Evolutionary conservation across 1,140 invertebrate species (phyloP).

Genomic region (Drosophila dunni): DNA sequence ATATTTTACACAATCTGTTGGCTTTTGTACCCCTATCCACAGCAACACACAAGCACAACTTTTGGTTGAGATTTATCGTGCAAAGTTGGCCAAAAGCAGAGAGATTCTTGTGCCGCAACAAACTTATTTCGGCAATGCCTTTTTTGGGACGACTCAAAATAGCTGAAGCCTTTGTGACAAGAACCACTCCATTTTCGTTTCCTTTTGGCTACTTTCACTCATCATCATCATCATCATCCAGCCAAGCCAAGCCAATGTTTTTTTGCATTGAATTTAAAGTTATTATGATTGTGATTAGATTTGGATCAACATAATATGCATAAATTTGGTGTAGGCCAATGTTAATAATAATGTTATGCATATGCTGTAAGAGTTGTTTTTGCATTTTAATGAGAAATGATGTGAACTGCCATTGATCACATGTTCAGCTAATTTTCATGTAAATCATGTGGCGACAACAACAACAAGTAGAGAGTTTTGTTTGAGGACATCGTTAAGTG

Average conservation of each 20-base stretch:
- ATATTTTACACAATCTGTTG: slow-evolving; percentile 77
- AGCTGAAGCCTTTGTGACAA: slow-evolving; percentile 47
- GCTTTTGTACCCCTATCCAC: background rate
- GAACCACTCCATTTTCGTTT: slow-evolving; percentile 21
- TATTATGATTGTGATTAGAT: slow-evolving; percentile 44
- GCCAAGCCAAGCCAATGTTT: slow-evolving; percentile 40
- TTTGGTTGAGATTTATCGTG: slow-evolving; percentile 74
- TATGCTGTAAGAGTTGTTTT: slow-evolving; percentile 67
- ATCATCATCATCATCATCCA: slow-evolving; percentile 2
- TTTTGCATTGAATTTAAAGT: slow-evolving; percentile 59
- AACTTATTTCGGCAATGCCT: slow-evolving; percentile 72
- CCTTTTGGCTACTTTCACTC: slow-evolving; percentile 34
- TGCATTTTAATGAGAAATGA: slow-evolving; percentile 70
- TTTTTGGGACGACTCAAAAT: slow-evolving; percentile 36
- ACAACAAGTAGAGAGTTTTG: slow-evolving; percentile 2
- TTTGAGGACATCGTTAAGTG: slow-evolving; percentile 16
- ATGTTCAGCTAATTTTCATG: slow-evolving; percentile 70
- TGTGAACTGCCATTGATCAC: slow-evolving; percentile 33
- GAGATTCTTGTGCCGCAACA: slow-evolving; percentile 44
- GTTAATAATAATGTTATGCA: slow-evolving; percentile 12
- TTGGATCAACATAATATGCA: background rate
- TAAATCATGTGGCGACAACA: slow-evolving; percentile 56
- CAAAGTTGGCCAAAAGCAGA: slow-evolving; percentile 61
- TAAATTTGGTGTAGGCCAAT: slow-evolving; percentile 6
- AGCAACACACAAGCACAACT: slow-evolving; percentile 48